A percentile compares a stretch with the other conserved stretches of the same genome.
These are phyloP conservation scores for Anhinga rufa DNA, from an alignment of 2,113 vertebrate species.

Conservation along the genomic window DNA sequence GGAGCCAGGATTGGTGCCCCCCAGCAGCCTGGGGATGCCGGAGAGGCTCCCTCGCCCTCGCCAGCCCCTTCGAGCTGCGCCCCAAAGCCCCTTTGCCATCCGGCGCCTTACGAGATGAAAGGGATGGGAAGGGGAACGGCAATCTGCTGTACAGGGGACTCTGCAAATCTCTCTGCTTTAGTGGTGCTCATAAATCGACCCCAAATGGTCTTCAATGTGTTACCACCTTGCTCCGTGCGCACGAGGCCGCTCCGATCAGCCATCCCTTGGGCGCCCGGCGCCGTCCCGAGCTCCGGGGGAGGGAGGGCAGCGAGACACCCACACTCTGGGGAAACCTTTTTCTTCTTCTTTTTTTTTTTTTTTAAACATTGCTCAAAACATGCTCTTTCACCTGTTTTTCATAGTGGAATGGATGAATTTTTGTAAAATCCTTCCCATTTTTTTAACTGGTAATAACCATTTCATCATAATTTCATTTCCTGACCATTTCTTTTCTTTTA, in stretches of 20 bases:
- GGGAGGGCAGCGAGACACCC: rapidly evolving
- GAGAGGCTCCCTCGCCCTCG: background rate
- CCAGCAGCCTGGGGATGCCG: background rate
- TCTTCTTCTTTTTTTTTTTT: background rate
- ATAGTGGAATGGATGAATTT: background rate
- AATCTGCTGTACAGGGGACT: background rate
- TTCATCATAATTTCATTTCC: background rate
- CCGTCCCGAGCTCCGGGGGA: background rate
- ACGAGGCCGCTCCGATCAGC: rapidly evolving
- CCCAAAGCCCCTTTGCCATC: background rate
- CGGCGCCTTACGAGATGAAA: background rate
- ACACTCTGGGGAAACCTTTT: background rate
- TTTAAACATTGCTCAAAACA: background rate
- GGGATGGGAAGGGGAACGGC: background rate
- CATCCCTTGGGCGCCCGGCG: background rate
- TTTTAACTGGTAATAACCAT: background rate
- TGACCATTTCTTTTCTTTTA: background rate
- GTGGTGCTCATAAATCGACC: background rate
- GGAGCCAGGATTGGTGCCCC: rapidly evolving
- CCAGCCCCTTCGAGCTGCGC: background rate
- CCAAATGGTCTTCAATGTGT: background rate
- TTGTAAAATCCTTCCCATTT: background rate
- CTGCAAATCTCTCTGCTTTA: background rate
- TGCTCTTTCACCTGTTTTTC: background rate
- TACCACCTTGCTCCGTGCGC: background rate